Percentiles rank a stretch among this genome's conserved stretches.
Conservation (phyloP, 2,113 vertebrate genomes). For the Pseudonaja textilis region DNA sequence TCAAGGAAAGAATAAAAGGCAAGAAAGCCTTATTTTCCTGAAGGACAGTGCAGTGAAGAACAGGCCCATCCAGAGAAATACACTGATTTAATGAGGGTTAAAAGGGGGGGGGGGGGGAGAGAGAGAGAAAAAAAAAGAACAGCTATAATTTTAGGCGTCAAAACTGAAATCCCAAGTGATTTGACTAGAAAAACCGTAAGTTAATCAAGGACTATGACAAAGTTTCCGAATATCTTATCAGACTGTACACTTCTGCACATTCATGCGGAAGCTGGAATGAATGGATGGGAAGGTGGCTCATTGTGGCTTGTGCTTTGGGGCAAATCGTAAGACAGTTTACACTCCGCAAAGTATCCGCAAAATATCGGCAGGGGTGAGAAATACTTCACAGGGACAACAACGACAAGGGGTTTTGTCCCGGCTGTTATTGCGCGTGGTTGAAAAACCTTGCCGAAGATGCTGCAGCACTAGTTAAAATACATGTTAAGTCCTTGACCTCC, state of each 20-base stretch:
- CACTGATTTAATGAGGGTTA: conserved; percentile 20
- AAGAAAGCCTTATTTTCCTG: conserved; percentile 53
- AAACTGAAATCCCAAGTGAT: conserved; percentile 59
- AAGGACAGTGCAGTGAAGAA: conserved; percentile 54
- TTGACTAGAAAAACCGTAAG: conserved; percentile 38
- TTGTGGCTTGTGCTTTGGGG: conserved; percentile 69
- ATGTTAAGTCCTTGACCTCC: too few species aligned
- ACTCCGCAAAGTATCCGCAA: conserved; percentile 61
- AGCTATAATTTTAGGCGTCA: conserved; percentile 54
- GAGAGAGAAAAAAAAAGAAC: conserved; percentile 53
- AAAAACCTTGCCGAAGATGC: conserved; percentile 65
- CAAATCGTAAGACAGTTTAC: conserved; percentile 65
- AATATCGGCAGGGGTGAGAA: conserved; percentile 62
- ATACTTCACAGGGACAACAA: conserved; percentile 74
- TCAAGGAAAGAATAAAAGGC: conserved; percentile 55
- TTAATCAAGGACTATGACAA: conserved; percentile 52
- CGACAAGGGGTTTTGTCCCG: conserved; percentile 71
- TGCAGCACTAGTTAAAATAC: conserved; percentile 66
- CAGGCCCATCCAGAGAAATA: conserved; percentile 55
- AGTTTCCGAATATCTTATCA: conserved; percentile 55
- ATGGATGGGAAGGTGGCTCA: conserved; percentile 62
- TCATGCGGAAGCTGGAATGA: conserved; percentile 65
- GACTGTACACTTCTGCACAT: conserved; percentile 46
- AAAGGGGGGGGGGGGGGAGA: conserved; percentile 28
- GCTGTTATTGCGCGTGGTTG: conserved; percentile 69